Percentiles rank a stretch among this genome's conserved stretches.
Evolutionary conservation across 2,797 vertebrate species (phyloP).

Genomic region (Acanthurus lineatus): DNA sequence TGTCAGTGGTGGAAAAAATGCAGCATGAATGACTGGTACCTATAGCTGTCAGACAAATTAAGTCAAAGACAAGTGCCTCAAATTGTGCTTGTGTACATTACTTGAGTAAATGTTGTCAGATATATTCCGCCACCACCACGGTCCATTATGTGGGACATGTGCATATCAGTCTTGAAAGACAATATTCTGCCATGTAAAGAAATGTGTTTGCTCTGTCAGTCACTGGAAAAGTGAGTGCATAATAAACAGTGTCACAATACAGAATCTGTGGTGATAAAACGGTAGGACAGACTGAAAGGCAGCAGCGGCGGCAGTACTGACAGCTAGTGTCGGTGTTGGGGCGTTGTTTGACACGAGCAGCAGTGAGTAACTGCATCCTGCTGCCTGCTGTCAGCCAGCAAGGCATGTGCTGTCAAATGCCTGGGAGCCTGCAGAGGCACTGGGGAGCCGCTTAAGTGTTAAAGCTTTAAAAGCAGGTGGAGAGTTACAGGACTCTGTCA

Average conservation of each 20-base stretch:
- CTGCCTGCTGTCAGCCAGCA: conserved; percentile 4
- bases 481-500: neutral
- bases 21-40: too few relatives aligned
- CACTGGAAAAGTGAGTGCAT: neutral
- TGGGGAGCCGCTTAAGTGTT: conserved; percentile 8
- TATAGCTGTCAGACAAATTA: too few relatives aligned
- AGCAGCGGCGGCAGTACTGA: neutral
- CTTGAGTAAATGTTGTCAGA: too few relatives aligned
- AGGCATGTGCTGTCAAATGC: conserved; percentile 27
- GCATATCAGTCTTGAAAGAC: too few relatives aligned
- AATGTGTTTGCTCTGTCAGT: neutral
- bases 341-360: neutral
- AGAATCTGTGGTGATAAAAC: neutral
- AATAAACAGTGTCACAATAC: neutral
- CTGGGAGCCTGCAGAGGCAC: neutral
- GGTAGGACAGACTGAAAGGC: neutral
- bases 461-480: conserved; percentile 3
- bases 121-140: neutral
- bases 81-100: neutral
- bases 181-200: neutral
- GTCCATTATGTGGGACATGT: too few relatives aligned
- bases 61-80: too few relatives aligned
- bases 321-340: conserved; percentile 13
- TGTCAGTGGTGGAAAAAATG: too few relatives aligned
- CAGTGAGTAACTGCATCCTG: neutral